Base-by-base conservation (phyloP, 2,113 vertebrate species). In the Mystacornis crossleyi region DNA sequence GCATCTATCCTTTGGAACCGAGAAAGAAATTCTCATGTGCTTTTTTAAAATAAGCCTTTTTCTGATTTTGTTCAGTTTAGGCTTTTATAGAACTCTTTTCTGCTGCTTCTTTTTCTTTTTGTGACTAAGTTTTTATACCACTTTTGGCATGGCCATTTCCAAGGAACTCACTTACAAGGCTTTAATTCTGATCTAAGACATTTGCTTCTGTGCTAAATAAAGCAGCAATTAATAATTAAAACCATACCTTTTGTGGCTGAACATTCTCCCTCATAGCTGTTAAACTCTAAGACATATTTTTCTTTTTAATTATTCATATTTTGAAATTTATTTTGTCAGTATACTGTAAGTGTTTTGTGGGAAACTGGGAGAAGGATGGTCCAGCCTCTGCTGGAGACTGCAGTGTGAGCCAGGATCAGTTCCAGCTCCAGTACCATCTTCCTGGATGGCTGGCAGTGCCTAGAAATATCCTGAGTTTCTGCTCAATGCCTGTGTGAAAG, bases 171-270 rank as follows among this genome's bases (percentile, higher is more conserved):
- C 70, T 86, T 72, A 38, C 29, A 25, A 51, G 65, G 58, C 71
- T 97, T 95, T 88, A 89, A 89, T 93, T 95, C 83, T 92, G 66
- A 95, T 95, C 95, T 89, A 81, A 70, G 86, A n/a, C 69, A 43
- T 69, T 94, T 91, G 48, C 69, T 92, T 90, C 90, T 85, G 89
- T 85, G 66, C 97, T 96, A 96, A 96, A 97, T 95, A 97, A 96
- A 95, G 86, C 90, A 80, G 47, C 20, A 75, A 93, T 97, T 91
- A 96, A 97, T 96, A 95, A 97, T 97, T 97, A 73, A 97, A 90
- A 58, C 20, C 61, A 34, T 95, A 97, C 93, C 91, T 97, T 97
- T 96, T 83, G 90, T 91, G 82, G 64, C 90, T 89, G 91, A 96
- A 38, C n/a, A 1, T 69, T 94, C 88, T 88, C 62, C 75, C 64